Conservation (phyloP, 2,888 invertebrate species). For the Phasia obesa region DNA sequence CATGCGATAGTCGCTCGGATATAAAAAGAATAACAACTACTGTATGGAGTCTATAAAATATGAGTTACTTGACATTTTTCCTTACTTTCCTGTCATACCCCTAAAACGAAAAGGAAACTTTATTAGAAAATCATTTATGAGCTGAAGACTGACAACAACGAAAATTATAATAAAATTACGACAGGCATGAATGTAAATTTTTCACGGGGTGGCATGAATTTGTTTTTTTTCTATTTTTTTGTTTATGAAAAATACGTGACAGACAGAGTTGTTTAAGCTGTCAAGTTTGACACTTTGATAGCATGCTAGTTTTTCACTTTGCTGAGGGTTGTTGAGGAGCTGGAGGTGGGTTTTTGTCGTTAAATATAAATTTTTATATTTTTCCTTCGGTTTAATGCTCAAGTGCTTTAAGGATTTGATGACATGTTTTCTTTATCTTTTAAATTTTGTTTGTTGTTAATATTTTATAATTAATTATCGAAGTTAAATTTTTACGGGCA, state of each 20-base stretch:
- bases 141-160: slow-evolving; percentile 21
- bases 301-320: slow-evolving; percentile 34
- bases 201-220: neutral
- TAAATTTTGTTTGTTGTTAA: slow-evolving; percentile 11
- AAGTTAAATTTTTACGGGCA: slow-evolving; percentile 14
- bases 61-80: slow-evolving; percentile 55
- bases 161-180: slow-evolving; percentile 22
- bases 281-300: slow-evolving; percentile 66
- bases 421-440: slow-evolving; percentile 61
- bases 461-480: slow-evolving; percentile 55
- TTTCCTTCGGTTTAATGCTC: slow-evolving; percentile 23
- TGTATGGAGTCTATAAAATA: slow-evolving; percentile 39
- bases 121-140: slow-evolving; percentile 68
- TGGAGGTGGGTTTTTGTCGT: slow-evolving; percentile 29
- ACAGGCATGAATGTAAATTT: slow-evolving; percentile 48
- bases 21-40: slow-evolving; percentile 16
- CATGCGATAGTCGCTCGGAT: too few relatives aligned
- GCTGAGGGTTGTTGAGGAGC: neutral
- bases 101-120: slow-evolving; percentile 50
- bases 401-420: slow-evolving; percentile 61
- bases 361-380: slow-evolving; percentile 44
- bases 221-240: neutral
- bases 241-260: slow-evolving; percentile 43
- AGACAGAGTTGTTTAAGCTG: slow-evolving; percentile 71
- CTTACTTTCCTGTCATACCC: slow-evolving; percentile 42